Percentiles rank a stretch among this genome's conserved stretches.
Conservation (phyloP, 2,888 invertebrate species). For the Spialia ferax region DNA sequence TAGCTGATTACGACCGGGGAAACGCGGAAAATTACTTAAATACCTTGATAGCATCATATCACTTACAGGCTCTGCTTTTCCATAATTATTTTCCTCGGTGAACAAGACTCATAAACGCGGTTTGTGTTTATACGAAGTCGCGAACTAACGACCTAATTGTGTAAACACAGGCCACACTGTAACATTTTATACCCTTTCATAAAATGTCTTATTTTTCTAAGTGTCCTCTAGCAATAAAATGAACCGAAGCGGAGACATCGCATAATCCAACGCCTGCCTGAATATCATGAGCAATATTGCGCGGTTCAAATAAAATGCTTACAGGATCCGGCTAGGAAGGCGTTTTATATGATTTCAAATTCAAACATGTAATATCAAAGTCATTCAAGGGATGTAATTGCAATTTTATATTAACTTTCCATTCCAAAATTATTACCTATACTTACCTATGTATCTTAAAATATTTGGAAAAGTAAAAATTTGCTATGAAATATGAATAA, state of each 20-base stretch:
- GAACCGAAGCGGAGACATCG: constrained; percentile 37
- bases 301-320: constrained; percentile 30
- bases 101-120: constrained; percentile 56
- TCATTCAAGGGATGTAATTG: no score
- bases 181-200: constrained; percentile 65
- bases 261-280: constrained; percentile 58
- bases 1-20: constrained; percentile 73
- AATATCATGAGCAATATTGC: constrained; percentile 60
- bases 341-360: constrained; percentile 19
- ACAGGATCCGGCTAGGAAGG: constrained; percentile 18
- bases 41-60: constrained; percentile 64
- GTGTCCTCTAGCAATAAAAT: constrained; percentile 53
- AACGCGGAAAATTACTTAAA: constrained; percentile 77
- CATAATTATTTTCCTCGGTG: constrained; percentile 66
- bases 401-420: no score
- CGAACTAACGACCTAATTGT: constrained; percentile 67
- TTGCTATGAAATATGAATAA: no score
- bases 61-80: constrained; percentile 44
- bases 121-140: constrained; percentile 67
- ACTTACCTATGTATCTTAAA: no score
- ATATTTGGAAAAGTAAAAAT: no score
- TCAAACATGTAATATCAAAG: background rate
- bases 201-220: constrained; percentile 60
- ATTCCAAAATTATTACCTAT: no score
- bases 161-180: constrained; percentile 73